Percentiles rank a stretch among this genome's conserved stretches.
Evolutionary conservation across 2,888 invertebrate species (phyloP).

Genomic region (Oscheius onirici): DNA sequence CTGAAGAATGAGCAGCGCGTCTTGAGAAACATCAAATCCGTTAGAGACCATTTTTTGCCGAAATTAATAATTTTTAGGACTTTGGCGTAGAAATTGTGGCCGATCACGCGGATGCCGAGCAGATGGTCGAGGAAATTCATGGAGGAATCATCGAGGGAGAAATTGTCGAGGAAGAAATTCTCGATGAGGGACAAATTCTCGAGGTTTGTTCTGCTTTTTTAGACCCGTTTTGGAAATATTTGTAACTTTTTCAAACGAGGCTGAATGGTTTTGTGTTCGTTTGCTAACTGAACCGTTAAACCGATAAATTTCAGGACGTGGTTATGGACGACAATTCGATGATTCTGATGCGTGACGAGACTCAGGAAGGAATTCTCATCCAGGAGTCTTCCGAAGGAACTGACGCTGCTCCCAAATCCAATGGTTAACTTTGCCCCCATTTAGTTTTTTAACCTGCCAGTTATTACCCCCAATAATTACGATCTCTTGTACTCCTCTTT

Average conservation of each 20-base stretch:
- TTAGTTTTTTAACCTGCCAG: not conserved
- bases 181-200: not conserved
- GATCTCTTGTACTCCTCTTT: not conserved
- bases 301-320: constrained; percentile 12
- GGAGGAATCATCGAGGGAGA: constrained; percentile 28
- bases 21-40: constrained; percentile 47
- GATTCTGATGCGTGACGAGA: constrained; percentile 4
- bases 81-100: constrained; percentile 48
- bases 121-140: constrained; percentile 4
- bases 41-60: constrained; percentile 3
- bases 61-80: constrained; percentile 32
- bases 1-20: constrained; percentile 52
- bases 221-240: not conserved
- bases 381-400: not conserved
- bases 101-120: constrained; percentile 28
- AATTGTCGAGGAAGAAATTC: constrained; percentile 11
- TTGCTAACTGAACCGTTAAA: too few relatives aligned
- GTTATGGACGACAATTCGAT: constrained; percentile 13
- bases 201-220: not conserved
- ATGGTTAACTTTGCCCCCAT: not conserved
- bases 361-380: not conserved
- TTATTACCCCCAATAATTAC: not conserved
- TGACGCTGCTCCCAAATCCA: not conserved
- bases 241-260: too few relatives aligned
- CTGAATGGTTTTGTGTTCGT: too few relatives aligned